Percentiles rank a stretch among this genome's conserved stretches.
These are phyloP conservation scores for Ispidina picta DNA, from an alignment of 2,797 vertebrate genomes.

Conservation along the genomic window DNA sequence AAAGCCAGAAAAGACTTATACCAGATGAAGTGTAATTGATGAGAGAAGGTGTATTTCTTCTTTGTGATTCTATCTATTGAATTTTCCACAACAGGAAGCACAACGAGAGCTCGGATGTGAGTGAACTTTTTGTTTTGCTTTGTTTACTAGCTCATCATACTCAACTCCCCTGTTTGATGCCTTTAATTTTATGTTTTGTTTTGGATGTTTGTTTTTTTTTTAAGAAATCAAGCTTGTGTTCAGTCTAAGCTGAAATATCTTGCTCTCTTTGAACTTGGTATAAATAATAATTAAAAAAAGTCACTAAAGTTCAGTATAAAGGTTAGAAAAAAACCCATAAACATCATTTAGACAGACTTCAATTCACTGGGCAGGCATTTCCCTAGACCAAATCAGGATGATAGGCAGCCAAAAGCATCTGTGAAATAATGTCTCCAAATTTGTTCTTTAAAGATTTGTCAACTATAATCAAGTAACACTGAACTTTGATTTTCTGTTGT, in stretches of 20 bases:
- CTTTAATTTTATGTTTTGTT: neutral
- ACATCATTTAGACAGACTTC: neutral
- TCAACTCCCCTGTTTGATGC: neutral
- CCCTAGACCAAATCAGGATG: neutral
- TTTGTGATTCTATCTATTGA: neutral
- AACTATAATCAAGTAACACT: neutral
- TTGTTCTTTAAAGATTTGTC: neutral
- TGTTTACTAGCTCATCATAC: neutral
- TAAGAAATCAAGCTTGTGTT: neutral
- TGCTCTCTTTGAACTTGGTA: neutral
- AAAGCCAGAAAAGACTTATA: neutral
- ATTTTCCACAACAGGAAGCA: neutral
- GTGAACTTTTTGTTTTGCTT: neutral
- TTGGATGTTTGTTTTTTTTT: neutral
- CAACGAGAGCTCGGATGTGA: neutral
- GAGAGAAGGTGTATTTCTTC: neutral
- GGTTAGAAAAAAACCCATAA: neutral
- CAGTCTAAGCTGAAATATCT: neutral
- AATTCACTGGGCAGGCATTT: neutral
- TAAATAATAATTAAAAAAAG: neutral
- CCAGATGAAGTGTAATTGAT: neutral
- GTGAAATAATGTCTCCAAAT: neutral
- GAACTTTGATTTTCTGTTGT: neutral
- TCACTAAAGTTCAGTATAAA: neutral
- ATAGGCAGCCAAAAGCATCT: neutral